Conservation (phyloP, 2,797 vertebrate species). For the Phoebastria nigripes region DNA sequence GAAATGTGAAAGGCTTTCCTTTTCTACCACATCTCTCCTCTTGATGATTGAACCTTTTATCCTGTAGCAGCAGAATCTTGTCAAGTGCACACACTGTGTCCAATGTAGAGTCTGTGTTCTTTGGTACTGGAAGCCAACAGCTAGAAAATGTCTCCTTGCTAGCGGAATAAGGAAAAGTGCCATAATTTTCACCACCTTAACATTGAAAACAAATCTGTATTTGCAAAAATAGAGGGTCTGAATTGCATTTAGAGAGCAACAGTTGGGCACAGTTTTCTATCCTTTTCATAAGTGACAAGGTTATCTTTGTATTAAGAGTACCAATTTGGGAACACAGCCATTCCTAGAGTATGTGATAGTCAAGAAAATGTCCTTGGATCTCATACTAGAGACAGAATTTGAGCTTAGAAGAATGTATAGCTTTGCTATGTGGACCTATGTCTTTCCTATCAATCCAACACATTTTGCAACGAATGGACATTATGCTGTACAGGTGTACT, state of each 20-base stretch:
- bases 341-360: background rate
- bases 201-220: background rate
- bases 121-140: background rate
- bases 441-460: background rate
- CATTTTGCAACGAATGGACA: background rate
- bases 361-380: background rate
- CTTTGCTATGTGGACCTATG: background rate
- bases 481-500: background rate
- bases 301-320: background rate
- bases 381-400: background rate
- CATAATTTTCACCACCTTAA: background rate
- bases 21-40: background rate
- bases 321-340: background rate
- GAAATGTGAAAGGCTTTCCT: background rate
- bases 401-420: background rate
- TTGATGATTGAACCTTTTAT: background rate
- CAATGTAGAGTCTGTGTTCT: background rate
- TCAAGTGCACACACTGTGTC: background rate
- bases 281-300: background rate
- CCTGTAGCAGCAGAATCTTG: background rate
- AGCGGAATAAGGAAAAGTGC: background rate
- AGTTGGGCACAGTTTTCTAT: background rate
- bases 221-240: background rate
- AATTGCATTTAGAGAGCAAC: background rate
- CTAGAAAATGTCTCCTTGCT: background rate